Evolutionary conservation across 53 echinoderm and acorn worm genomes (phyloP), one percentile per base, ranked within the genome.

Genomic region (Arbacia lixula): DNA sequence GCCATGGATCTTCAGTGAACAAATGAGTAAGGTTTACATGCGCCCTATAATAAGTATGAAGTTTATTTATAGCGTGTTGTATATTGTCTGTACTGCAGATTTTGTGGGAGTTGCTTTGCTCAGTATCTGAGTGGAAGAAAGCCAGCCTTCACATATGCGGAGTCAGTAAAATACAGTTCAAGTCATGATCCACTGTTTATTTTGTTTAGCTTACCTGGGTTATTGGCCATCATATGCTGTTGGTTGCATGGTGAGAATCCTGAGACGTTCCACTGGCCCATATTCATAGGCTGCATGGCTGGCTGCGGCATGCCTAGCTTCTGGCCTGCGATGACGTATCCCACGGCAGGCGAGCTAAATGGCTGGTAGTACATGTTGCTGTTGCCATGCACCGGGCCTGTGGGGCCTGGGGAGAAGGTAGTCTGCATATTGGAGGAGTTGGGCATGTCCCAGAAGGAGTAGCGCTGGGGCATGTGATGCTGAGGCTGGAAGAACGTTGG

Each of bases 221-320:
- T 75, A 5, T 53, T 75, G 2, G 54, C 28, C 5, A 53, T 4
- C 12, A 14, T 22, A 24, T 57, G 75, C 53, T 54, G 79, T 40
- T 78, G 79, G 27, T 38, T 57, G 40, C 79, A 78, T 26, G 79
- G 36, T n/a, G 79, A 28, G 60, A 78, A 78, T 57, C 79, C 79
- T 5, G 79, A 78, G 4, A 78, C 41, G 27, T 78, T 78, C 79
- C 79, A 78, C 42, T 78, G 79, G 22, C 79, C 79, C 36, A 78
- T 38, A 43, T 78, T 78, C 12, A 78, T 28, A 25, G 58, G 79
- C 27, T 57, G 79, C 36, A 78, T 60, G 1, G 58, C 39, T 12
- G 33, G 5, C 64, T 78, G 79, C 39, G 39, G 79, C 41, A 60
- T 25, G 3, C 60, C 27, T 28, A 60, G 36, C 79, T 78, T 78